phyloP scores from a whole-genome alignment of 92 coral and sea anemone species.

The Phenganax subtilis region DNA sequence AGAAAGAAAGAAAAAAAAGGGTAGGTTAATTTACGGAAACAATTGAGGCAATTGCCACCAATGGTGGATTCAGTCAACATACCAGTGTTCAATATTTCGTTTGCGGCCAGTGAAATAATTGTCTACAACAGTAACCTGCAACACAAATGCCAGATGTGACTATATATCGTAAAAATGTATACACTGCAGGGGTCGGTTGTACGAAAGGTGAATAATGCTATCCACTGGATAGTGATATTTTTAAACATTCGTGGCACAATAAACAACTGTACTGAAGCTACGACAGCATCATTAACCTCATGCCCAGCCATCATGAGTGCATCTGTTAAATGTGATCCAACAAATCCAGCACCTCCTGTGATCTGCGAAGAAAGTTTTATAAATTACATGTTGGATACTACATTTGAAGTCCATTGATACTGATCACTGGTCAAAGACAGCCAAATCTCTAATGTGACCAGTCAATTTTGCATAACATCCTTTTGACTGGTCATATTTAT shows the following conservation, averaged over 20 bases:
- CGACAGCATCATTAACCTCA: constrained; percentile 52
- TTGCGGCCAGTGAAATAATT: constrained; percentile 95
- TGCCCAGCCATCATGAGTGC: constrained; percentile 91
- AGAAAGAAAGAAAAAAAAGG: constrained; percentile 9
- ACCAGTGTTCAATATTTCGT: constrained; percentile 95
- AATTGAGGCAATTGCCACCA: not conserved
- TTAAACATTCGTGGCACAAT: too few relatives aligned
- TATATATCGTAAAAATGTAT: not conserved
- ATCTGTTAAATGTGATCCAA: constrained; percentile 90
- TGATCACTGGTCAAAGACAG: too few relatives aligned
- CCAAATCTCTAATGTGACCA: too few relatives aligned
- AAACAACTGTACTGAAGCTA: too few relatives aligned
- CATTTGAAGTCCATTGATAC: too few relatives aligned
- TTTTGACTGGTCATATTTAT: too few relatives aligned
- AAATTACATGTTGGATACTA: not conserved
- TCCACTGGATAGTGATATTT: not conserved
- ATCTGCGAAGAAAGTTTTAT: constrained; percentile 47
- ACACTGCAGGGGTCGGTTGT: not conserved
- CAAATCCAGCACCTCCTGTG: constrained; percentile 99
- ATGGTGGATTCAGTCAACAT: constrained; percentile 16
- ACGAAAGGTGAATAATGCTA: too few relatives aligned
- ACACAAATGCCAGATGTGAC: not conserved
- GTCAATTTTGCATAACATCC: too few relatives aligned
- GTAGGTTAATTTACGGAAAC: not conserved
- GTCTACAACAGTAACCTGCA: constrained; percentile 91